A percentile compares a stretch with the other conserved stretches of the same genome.
Conservation (phyloP, 1,140 invertebrate genomes). For the Apis mellifera region DNA sequence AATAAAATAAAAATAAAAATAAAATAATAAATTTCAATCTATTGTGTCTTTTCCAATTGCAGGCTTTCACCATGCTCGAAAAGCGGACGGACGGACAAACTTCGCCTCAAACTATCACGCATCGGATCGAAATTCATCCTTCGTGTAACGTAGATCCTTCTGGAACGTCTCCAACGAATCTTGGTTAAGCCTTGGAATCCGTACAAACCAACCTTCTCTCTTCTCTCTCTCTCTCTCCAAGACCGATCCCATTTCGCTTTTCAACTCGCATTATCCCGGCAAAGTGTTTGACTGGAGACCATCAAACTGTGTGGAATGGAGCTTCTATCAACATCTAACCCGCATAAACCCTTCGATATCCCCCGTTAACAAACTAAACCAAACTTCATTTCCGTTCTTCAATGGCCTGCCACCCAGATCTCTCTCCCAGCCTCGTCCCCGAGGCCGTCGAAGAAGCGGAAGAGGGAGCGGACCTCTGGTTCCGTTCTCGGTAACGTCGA, state of each 20-base stretch:
- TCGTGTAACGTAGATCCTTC: background rate
- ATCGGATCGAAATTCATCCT: background rate
- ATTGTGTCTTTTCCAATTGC: background rate
- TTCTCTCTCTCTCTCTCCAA: no score
- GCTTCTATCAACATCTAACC: background rate
- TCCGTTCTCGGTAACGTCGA: no score
- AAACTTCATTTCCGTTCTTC: background rate
- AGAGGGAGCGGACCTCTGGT: background rate
- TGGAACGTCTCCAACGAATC: background rate
- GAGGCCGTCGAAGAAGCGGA: slow-evolving; percentile 7
- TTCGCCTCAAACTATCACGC: background rate
- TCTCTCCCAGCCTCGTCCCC: background rate
- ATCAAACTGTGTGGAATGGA: background rate
- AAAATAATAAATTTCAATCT: no score
- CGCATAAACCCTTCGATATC: background rate
- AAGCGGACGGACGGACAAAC: no score
- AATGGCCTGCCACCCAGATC: slow-evolving; percentile 14
- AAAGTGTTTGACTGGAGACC: background rate
- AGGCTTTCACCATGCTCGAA: background rate
- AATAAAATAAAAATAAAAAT: no score
- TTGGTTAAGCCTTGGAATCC: background rate
- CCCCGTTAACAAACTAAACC: background rate
- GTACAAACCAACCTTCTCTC: background rate
- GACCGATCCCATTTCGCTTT: background rate
- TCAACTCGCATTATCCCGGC: background rate